phyloP scores from a whole-genome alignment of 1,140 invertebrate genomes.

The Heliconius melpomene region DNA sequence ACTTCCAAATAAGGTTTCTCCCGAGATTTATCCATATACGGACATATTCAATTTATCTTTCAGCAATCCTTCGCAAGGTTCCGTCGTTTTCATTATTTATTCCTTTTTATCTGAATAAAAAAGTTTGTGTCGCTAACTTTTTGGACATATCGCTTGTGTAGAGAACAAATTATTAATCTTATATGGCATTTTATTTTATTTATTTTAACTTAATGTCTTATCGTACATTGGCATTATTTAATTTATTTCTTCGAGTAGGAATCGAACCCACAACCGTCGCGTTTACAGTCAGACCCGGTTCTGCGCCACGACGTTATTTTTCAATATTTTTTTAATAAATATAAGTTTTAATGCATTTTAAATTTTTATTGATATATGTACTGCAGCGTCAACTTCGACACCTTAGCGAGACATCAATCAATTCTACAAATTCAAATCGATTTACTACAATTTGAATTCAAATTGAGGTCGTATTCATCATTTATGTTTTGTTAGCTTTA shows the following conservation, averaged over 20 bases:
- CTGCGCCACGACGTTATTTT: too few relatives aligned
- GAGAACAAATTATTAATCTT: neutral
- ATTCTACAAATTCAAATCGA: neutral
- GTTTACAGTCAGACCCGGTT: too few relatives aligned
- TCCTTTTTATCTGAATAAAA: neutral
- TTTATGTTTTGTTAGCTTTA: neutral
- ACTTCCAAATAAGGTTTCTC: neutral
- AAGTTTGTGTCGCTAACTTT: neutral
- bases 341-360: neutral
- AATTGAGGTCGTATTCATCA: neutral
- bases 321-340: too few relatives aligned
- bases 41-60: conserved; percentile 9
- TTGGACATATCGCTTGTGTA: neutral
- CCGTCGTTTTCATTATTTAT: neutral
- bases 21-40: neutral
- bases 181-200: neutral
- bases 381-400: neutral
- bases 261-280: too few relatives aligned
- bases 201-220: too few relatives aligned
- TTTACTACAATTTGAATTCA: neutral
- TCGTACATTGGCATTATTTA: too few relatives aligned
- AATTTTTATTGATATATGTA: neutral
- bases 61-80: neutral
- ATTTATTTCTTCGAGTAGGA: too few relatives aligned
- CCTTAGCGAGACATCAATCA: neutral